Conservation (phyloP, 2,113 vertebrate species). For the Pachycephala philippinensis region DNA sequence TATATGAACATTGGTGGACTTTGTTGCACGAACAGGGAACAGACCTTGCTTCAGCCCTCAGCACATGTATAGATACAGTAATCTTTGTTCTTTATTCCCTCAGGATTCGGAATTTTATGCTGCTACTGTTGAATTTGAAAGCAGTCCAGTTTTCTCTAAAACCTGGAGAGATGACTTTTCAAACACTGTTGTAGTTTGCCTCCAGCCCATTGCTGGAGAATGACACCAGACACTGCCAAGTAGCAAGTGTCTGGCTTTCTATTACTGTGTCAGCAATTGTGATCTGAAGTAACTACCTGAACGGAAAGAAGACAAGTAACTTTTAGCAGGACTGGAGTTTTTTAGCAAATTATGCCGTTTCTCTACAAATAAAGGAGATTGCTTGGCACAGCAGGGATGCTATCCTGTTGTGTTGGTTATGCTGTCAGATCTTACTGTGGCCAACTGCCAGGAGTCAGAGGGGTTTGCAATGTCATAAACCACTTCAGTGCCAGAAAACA, state of each 20-base stretch:
- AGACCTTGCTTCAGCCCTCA: background rate
- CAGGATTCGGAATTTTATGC: background rate
- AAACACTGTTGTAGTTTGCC: background rate
- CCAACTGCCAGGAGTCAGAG: background rate
- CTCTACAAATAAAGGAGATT: background rate
- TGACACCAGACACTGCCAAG: background rate
- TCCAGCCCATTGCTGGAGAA: background rate
- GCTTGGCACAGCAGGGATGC: background rate
- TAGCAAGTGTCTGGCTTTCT: background rate
- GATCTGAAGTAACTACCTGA: background rate
- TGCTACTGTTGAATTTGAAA: background rate
- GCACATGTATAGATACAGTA: background rate
- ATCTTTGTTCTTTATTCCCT: background rate
- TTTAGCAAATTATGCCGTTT: background rate
- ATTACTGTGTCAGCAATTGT: background rate
- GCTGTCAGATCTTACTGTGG: background rate
- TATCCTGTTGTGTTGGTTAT: background rate
- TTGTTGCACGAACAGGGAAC: background rate
- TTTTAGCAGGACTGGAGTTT: background rate
- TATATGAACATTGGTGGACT: background rate
- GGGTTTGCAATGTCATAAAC: background rate
- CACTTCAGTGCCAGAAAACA: background rate
- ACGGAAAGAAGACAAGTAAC: accelerated
- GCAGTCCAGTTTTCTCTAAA: background rate
- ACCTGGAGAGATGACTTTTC: background rate